A percentile compares a stretch with the other conserved stretches of the same genome.
Evolutionary conservation across 2,888 invertebrate species (phyloP).

Genomic region (Netelia fuscicornis): DNA sequence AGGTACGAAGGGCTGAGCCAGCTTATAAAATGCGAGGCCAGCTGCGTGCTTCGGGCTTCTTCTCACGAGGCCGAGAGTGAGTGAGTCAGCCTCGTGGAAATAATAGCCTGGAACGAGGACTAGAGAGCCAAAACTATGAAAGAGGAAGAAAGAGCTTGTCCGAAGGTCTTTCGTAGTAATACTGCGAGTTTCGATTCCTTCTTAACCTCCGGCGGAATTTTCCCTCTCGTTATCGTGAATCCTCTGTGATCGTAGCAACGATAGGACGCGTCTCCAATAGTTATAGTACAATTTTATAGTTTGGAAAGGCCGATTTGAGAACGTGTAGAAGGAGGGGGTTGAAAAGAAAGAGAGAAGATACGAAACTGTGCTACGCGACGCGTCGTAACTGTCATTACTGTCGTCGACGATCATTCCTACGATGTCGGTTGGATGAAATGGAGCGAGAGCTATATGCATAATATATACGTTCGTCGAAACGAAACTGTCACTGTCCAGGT

Average conservation of each 20-base stretch:
- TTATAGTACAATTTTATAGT: conserved; percentile 63
- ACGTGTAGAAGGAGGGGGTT: not conserved
- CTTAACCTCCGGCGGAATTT: conserved; percentile 66
- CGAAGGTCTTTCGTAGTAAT: conserved; percentile 45
- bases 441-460: not conserved
- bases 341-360: conserved; percentile 28
- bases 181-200: conserved; percentile 64
- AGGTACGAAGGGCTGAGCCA: conserved; percentile 62
- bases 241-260: conserved; percentile 66
- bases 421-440: conserved; percentile 8
- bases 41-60: conserved; percentile 69
- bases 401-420: conserved; percentile 63
- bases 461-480: not conserved
- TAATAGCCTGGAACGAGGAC: conserved; percentile 61
- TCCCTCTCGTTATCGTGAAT: conserved; percentile 65
- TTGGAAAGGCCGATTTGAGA: not conserved
- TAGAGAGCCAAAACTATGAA: conserved; percentile 18
- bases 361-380: not conserved
- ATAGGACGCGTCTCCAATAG: conserved; percentile 59
- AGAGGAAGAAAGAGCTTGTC: conserved; percentile 38
- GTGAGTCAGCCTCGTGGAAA: conserved; percentile 67
- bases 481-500: conserved; percentile 33
- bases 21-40: conserved; percentile 70
- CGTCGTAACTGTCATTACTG: conserved; percentile 65
- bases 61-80: conserved; percentile 68